Evolutionary conservation across 2,797 vertebrate species (phyloP), one percentile per base, ranked within the genome.

Genomic region (Poecile montanus): DNA sequence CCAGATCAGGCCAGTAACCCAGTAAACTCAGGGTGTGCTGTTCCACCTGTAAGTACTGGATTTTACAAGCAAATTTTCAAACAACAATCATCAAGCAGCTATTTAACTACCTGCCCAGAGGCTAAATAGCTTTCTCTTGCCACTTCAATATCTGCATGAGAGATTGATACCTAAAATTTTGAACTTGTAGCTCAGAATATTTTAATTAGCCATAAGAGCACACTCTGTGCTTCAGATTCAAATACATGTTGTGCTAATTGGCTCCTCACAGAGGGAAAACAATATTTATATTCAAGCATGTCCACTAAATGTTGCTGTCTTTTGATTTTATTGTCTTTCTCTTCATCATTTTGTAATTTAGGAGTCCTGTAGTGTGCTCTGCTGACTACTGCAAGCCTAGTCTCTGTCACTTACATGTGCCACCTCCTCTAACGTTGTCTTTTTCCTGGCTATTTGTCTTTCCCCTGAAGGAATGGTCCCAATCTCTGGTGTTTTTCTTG

Each of bases 111-210:
- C 29, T 94, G 17, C 51, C 62, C 8, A 4, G 29, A 72, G 89
- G 44, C 30, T 81, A 75, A 88, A 75, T 72, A 62, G 65, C 32
- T 89, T 92, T 77, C 44, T 91, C 47, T 83, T 62, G 50, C 50
- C 54, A 51, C 62, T 80, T 74, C 6, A 10, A 21, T 85, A 80
- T 72, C 79, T 85, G n/a, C 65, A 27, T 17, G 42, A 51, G 51
- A 57, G 53, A 81, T 63, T 86, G 68, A 66, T 58, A 88, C 65
- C 87, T 89, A 77, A 80, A 83, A 95, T 91, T 85, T 91, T 92
- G 53, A 91, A 89, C 75, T 78, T 83, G 34, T 51, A 68, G 54
- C 82, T 88, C 83, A 90, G 72, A 56, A 29, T 70, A 47, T 34
- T 89, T 89, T 85, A 93, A 92, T 94, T 95, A 95, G 75, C 73